Base-by-base conservation (phyloP, 2,113 vertebrate genomes). In the Gila orcuttii region DNA sequence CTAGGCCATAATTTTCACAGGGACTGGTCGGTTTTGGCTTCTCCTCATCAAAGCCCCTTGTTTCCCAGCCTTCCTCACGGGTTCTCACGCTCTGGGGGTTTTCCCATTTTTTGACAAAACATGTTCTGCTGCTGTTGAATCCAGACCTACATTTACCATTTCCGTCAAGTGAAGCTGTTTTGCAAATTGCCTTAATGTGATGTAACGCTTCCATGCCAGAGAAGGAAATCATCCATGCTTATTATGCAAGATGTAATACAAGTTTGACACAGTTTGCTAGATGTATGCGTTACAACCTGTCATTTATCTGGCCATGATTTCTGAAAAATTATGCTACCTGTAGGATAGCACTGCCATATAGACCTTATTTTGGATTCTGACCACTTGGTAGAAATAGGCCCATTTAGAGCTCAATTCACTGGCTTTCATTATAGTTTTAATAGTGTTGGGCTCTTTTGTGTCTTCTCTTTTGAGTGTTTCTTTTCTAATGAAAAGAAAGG, bases 71-170 rank as follows among this genome's bases (percentile, higher is more conserved):
- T 36, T 73, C n/a, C 60, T 66, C 57, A 3, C 21, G 31, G 66
- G 66, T 83, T 83, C 66, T 83, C 82, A 73, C 68, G 33, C 68
- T 74, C 82, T 74, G 7, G 66, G 68, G 79, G 39, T 82, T 86
- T 86, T 82, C 59, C 66, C 66, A 59, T 85, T 78, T 71, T 39
- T 69, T 28, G 31, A 28, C 77, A 59, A 69, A 82, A 64, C 74
- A 85, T 52, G 52, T n/a, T 45, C 45, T 64, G 39, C 71, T 59
- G 9, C 45, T 60, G 39, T 79, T 62, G 64, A 10, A 75, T 87
- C 77, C 57, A 84, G 17, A 80, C 13, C 6, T n/a, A 60, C 57
- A 57, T 81, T 76, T 25, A n/a, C 57, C 69, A 8, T 73, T 74
- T 85, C 28, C 45, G 71, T 82, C 78, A 85, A 62, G 66, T 82